phyloP scores from a whole-genome alignment of 2,797 vertebrate species.

The Schizopygopsis pylzovi region DNA sequence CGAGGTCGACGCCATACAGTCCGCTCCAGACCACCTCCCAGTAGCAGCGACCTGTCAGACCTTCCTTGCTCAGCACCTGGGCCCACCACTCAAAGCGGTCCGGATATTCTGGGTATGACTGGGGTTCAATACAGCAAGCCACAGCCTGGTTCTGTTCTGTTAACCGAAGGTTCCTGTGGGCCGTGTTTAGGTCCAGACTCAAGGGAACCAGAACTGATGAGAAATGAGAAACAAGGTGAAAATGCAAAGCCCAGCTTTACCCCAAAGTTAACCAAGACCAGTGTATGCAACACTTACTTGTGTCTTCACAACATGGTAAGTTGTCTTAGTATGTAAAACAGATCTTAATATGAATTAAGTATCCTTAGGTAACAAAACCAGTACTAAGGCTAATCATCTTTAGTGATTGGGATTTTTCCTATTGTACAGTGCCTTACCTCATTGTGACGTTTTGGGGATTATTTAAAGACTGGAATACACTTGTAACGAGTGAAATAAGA shows the following conservation, averaged over 20 bases:
- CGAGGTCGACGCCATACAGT: constrained; percentile 48
- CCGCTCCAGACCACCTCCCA: constrained; percentile 64
- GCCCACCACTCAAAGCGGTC: constrained; percentile 64
- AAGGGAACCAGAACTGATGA: constrained; percentile 59
- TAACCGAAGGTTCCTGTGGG: no score
- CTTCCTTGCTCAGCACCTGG: constrained; percentile 61
- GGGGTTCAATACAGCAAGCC: no score
- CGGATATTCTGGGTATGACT: constrained; percentile 46
- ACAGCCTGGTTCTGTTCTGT: no score
- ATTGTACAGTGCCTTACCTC: no score
- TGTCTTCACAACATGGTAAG: neutral
- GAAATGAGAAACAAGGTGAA: neutral
- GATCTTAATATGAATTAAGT: neutral
- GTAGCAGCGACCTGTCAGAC: constrained; percentile 59
- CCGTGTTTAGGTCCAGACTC: constrained; percentile 53
- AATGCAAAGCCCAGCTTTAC: neutral
- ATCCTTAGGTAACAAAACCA: neutral
- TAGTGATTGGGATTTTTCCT: no score
- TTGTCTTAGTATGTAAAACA: neutral
- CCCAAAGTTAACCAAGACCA: neutral
- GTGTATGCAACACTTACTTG: neutral
- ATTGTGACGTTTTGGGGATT: neutral
- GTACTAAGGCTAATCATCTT: neutral
- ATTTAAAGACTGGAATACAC: neutral
- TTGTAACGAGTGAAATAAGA: no score